Base-by-base conservation (phyloP, 2,113 vertebrate genomes). In the Corythornis vintsioides region DNA sequence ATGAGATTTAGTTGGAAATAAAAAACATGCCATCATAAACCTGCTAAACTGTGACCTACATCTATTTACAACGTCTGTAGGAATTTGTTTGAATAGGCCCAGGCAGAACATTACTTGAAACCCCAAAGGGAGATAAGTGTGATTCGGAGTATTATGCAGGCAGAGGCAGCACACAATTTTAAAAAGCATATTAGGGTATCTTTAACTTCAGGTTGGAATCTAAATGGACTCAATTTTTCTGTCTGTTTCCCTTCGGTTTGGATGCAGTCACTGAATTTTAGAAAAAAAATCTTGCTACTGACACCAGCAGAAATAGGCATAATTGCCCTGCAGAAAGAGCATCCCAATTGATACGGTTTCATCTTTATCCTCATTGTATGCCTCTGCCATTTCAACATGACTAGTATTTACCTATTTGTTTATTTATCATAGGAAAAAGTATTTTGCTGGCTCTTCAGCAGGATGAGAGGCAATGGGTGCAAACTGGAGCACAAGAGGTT, bases 1-100 rank as follows among this genome's bases (percentile, higher is more conserved):
- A 95, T 78, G 77, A 94, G 79, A 69, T 94, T 74, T 89, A 93
- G 75, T 91, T 84, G 96, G 88, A 96, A 97, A 94, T 90, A 92
- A 95, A 95, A 96, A 88, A 60, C 75, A 93, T 90, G 57, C 86
- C 52, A 84, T 57, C 65, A 91, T 86, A 88, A 97, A 95, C 91
- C 82, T 96, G 63, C n/a, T 94, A 92, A 85, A 92, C 73, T 94
- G 42, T 90, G 92, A 96, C 85, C 63, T 20, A 24, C 26, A 45
- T 91, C 73, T 80, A 55, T 88, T 82, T 61, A 43, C 26, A 95
- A 80, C 4, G 15, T 63, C 74, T 60, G 15, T 1, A 77, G 45
- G 67, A 76, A 59, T 93, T 93, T 94, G 24, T 24, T 90, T 93
- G 91, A 94, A 48, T 77, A 88, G 85, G 87, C 31, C 84, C 76